These are phyloP conservation scores for Scaptomyza tumidula DNA, from an alignment of 2,888 invertebrate species.

Conservation along the genomic window DNA sequence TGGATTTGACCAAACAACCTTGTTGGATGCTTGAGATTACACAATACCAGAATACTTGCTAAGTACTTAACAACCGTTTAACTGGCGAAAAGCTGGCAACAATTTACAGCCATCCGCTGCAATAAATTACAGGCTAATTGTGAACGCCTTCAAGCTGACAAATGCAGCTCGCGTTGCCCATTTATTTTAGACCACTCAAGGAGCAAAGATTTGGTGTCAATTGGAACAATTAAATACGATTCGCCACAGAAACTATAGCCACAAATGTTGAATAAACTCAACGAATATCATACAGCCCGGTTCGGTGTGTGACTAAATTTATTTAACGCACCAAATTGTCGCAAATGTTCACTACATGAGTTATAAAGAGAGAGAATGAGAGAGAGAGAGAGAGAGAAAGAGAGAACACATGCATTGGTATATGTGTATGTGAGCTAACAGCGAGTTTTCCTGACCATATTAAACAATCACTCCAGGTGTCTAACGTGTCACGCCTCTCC, in stretches of 20 bases:
- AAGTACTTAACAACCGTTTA: neutral
- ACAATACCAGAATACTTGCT: neutral
- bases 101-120: constrained; percentile 31
- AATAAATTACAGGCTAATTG: constrained; percentile 47
- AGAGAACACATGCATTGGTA: neutral
- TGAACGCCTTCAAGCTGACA: constrained; percentile 61
- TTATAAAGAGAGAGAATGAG: constrained; percentile 2
- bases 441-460: constrained; percentile 28
- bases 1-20: constrained; percentile 6
- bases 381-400: constrained; percentile 2
- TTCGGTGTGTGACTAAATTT: constrained; percentile 78
- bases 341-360: constrained; percentile 55
- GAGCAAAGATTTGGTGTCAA: constrained; percentile 65
- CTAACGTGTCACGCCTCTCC: constrained; percentile 82
- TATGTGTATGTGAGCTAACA: constrained; percentile 5
- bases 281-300: constrained; percentile 21
- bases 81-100: constrained; percentile 20
- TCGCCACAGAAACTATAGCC: constrained; percentile 58
- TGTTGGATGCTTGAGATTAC: constrained; percentile 2
- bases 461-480: constrained; percentile 83
- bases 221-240: constrained; percentile 78
- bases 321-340: constrained; percentile 85
- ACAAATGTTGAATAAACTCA: constrained; percentile 27
- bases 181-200: constrained; percentile 61
- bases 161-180: constrained; percentile 45